These are phyloP conservation scores for Danionella cerebrum DNA, from an alignment of 2,113 vertebrate genomes.

Conservation along the genomic window DNA sequence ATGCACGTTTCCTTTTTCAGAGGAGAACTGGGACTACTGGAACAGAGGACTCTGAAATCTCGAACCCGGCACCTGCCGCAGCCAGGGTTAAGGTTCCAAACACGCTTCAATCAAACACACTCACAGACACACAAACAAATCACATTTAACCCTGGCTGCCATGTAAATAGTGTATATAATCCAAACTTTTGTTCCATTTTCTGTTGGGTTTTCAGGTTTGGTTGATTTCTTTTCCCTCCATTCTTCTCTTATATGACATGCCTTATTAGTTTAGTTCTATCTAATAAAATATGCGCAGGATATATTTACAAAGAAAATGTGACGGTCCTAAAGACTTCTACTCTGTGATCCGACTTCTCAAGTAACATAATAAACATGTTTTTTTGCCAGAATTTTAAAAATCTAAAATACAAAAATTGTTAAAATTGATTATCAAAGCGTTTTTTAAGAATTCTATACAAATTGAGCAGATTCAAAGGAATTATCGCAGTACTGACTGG, in stretches of 20 bases:
- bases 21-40: conserved; percentile 11
- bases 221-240: not conserved
- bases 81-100: conserved; percentile 7
- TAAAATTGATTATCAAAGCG: too few species aligned
- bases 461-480: too few species aligned
- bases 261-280: conserved; percentile 68
- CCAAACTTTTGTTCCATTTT: conserved; percentile 28
- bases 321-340: not conserved
- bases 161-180: conserved; percentile 63
- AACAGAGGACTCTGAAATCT: not conserved
- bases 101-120: not conserved
- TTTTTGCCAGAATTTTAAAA: too few species aligned
- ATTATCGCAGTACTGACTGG: too few species aligned
- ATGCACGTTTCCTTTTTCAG: not conserved
- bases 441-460: too few species aligned
- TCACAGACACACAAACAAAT: conserved; percentile 13
- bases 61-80: conserved; percentile 13
- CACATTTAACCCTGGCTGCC: conserved; percentile 35
- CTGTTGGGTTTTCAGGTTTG: conserved; percentile 46
- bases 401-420: too few species aligned
- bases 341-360: too few species aligned
- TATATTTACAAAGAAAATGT: conserved; percentile 7
- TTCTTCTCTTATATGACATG: conserved; percentile 53
- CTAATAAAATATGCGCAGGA: conserved; percentile 44
- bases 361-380: too few species aligned